Conservation (phyloP, 2,888 invertebrate species). For the Dermolepida albohirtum region DNA sequence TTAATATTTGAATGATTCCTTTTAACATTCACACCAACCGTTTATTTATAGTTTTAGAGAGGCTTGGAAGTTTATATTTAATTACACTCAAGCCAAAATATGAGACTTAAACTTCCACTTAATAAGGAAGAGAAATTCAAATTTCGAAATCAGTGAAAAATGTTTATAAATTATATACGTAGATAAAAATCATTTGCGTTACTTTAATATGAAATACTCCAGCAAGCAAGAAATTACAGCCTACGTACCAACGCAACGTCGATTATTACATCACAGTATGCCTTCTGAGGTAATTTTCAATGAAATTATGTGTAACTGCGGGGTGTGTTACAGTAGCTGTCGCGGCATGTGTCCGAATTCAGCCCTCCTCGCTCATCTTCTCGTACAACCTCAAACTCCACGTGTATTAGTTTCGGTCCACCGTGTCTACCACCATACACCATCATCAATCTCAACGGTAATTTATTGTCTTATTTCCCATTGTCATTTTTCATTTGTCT, state of each 20-base stretch:
- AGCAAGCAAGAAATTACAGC: constrained; percentile 34
- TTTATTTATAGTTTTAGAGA: no score
- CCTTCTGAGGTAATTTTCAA: constrained; percentile 50
- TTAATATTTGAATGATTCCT: no score
- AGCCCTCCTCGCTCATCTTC: constrained; percentile 35
- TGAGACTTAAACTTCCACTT: no score
- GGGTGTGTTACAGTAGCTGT: constrained; percentile 50
- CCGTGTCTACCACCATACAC: constrained; percentile 46
- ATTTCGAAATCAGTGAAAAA: constrained; percentile 8
- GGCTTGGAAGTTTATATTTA: no score
- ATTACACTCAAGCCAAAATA: no score
- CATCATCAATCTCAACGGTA: constrained; percentile 61
- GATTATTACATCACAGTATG: constrained; percentile 52
- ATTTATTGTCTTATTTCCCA: constrained; percentile 63
- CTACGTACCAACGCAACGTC: constrained; percentile 45
- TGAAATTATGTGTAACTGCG: constrained; percentile 52
- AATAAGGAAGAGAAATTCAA: neutral
- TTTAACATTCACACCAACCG: no score
- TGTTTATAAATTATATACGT: constrained; percentile 24
- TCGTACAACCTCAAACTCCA: constrained; percentile 27
- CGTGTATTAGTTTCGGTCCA: constrained; percentile 59
- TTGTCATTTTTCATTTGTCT: constrained; percentile 58
- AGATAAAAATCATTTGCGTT: constrained; percentile 33
- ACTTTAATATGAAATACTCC: constrained; percentile 1
- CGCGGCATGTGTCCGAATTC: constrained; percentile 47